Evolutionary conservation across 2,797 vertebrate genomes (phyloP), one percentile per base, ranked within the genome.

Genomic region (Argya squamiceps): DNA sequence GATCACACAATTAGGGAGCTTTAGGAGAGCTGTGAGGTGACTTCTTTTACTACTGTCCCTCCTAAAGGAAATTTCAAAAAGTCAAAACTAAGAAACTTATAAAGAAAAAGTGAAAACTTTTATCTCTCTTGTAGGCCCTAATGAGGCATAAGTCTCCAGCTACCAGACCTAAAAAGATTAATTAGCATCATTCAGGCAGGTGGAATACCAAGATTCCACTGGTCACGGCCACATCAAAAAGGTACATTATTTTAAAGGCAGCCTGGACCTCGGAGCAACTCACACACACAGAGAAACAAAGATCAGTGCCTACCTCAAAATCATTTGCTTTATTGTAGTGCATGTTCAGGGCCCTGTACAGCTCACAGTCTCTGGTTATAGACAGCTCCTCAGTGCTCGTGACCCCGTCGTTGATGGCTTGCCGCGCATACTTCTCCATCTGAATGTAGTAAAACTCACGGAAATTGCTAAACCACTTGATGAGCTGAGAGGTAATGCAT

Each of bases 401-500:
- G 97, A 99, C 98, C 20, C 99, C 99, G 34, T 99, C 99, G 78
- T 99, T 99, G 98, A 99, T 99, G 98, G 99, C 96, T 98, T 99
- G 99, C 37, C 99, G 99, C 0, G 99, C 99, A 12, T 99, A 99
- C 98, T 99, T 99, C 98, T 99, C 99, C 99, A 99, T 99, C 98
- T 99, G 99, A 98, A 99, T 99, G 98, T 99, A 99, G 99, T 99
- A 99, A 98, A 99, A 99, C 98, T 99, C 99, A 69, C 99, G 98
- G 98, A 99, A 99, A 98, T 99, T 99, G 98, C 99, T 99, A 98
- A 99, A 99, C 99, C 99, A 99, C 98, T 99, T 99, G 98, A 99
- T 99, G 98, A 99, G 99, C 98, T 99, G 99, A 97, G 99, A 99
- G 96, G 99, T 99, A 98, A 99, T 99, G 98, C 99, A 99, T 98